Conservation (phyloP, 2,113 vertebrate species). For the Pongo pygmaeus region DNA sequence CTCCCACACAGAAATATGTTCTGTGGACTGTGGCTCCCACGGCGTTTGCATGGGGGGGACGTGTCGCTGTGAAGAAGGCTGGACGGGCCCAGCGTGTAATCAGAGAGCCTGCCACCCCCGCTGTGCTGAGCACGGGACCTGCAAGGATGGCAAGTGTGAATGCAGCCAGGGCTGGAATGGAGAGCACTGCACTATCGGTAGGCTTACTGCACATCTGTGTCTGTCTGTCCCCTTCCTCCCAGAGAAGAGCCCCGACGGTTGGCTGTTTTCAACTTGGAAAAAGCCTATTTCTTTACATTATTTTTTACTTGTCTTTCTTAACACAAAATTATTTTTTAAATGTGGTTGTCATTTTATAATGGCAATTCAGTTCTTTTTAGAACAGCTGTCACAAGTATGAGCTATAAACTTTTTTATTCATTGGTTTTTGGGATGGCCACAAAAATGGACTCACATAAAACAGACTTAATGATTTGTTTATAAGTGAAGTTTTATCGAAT, state of each 20-base stretch:
- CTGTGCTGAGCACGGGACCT: conserved; percentile 96
- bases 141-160: conserved; percentile 96
- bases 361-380: conserved; percentile 49
- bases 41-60: conserved; percentile 93
- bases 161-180: conserved; percentile 99
- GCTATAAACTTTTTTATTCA: conserved; percentile 8
- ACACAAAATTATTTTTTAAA: conserved; percentile 22
- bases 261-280: accelerated
- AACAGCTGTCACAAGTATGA: conserved; percentile 4
- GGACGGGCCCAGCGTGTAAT: conserved; percentile 92
- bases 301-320: conserved; percentile 30
- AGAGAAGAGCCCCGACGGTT: accelerated
- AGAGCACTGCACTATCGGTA: conserved; percentile 99
- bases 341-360: conserved; percentile 22
- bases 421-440: not conserved
- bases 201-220: conserved; percentile 74
- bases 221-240: conserved; percentile 9
- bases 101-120: conserved; percentile 96
- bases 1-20: conserved; percentile 89
- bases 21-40: conserved; percentile 92
- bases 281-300: conserved; percentile 53
- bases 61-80: conserved; percentile 97
- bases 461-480: conserved; percentile 14
- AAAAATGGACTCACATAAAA: not conserved
- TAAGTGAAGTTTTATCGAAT: conserved; percentile 7